Evolutionary conservation across 2,113 vertebrate genomes (phyloP), one percentile per base, ranked within the genome.

Genomic region (Tor tambroides): DNA sequence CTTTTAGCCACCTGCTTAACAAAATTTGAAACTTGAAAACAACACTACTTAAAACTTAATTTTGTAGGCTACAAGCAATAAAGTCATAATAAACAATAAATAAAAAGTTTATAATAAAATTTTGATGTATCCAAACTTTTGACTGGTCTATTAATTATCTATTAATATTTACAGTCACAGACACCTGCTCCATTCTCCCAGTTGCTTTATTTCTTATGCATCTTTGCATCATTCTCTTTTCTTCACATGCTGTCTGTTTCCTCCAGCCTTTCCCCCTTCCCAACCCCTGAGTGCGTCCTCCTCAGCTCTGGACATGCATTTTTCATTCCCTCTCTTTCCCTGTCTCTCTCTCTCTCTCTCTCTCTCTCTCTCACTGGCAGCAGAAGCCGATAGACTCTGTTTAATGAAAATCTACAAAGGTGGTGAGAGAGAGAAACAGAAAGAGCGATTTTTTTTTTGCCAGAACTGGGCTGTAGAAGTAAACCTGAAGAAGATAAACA

Each of bases 401-500:
- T 54, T 74, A 54, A 38, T 30, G 21, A 41, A 71, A 35, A 59
- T 26, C 82, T 84, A 84, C 67, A 74, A 84, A 84, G 46, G 21
- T 30, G 6, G 49, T 1, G 49, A 35, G 30, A 56, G 30, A 56
- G 49, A 56, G 30, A 26, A 72, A 54, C 32, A n/a, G 67, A 84
- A 69, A 69, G 26, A 69, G 63, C 0, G 5, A 7, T 5, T 54
- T 83, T 83, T 5, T 54, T 83, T 83, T 67, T 69, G 63, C 80
- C 63, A 69, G 26, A 69, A 69, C 11, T 51, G 63, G 28, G 61
- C 43, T 46, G 63, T 51, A 84, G 49, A 84, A 74, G 67, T 84
- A 84, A 84, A 84, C 69, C 82, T 74, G 69, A 74, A 51, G 67
- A 84, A 74, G 82, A 84, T 84, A 84, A 84, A 84, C 82, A 84